A percentile compares a stretch with the other conserved stretches of the same genome.
Evolutionary conservation across 2,888 invertebrate genomes (phyloP).

Genomic region (Hypselothyrea guttata): DNA sequence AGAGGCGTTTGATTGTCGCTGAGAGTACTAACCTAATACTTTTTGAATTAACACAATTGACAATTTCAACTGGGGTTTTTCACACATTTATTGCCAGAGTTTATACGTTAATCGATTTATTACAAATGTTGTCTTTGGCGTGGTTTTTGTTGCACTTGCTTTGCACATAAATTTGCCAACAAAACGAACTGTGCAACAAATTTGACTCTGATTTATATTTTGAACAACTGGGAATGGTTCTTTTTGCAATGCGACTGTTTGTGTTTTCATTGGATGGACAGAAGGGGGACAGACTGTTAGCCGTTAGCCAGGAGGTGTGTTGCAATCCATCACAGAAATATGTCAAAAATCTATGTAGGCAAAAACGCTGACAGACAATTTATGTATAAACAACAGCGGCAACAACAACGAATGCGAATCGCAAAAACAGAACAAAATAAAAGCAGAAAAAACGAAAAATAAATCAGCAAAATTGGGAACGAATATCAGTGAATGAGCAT

Average conservation of each 20-base stretch:
- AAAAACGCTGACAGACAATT: slow-evolving; percentile 70
- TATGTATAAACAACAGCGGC: slow-evolving; percentile 55
- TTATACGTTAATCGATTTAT: slow-evolving; percentile 71
- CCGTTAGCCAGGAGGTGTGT: slow-evolving; percentile 9
- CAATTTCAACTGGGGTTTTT: neutral
- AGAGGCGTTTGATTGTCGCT: too few species aligned
- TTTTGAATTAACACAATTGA: neutral
- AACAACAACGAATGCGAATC: slow-evolving; percentile 22
- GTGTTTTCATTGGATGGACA: neutral
- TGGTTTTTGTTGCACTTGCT: slow-evolving; percentile 32
- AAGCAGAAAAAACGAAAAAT: slow-evolving; percentile 3
- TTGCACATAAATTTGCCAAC: slow-evolving; percentile 54
- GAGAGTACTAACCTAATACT: too few species aligned
- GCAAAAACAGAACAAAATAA: slow-evolving; percentile 4
- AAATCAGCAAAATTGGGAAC: slow-evolving; percentile 14
- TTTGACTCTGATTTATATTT: slow-evolving; percentile 67
- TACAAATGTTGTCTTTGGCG: slow-evolving; percentile 18
- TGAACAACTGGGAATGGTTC: slow-evolving; percentile 17
- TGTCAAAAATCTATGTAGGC: slow-evolving; percentile 65
- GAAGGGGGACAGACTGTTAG: too few species aligned
- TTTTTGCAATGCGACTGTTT: slow-evolving; percentile 3
- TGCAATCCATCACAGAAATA: slow-evolving; percentile 71
- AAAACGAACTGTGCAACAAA: slow-evolving; percentile 46
- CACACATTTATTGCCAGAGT: neutral
- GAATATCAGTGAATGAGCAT: slow-evolving; percentile 14